Percentiles rank a stretch among this genome's conserved stretches.
phyloP scores from a whole-genome alignment of 2,888 invertebrate species.

The Zaprionus lineosus region DNA sequence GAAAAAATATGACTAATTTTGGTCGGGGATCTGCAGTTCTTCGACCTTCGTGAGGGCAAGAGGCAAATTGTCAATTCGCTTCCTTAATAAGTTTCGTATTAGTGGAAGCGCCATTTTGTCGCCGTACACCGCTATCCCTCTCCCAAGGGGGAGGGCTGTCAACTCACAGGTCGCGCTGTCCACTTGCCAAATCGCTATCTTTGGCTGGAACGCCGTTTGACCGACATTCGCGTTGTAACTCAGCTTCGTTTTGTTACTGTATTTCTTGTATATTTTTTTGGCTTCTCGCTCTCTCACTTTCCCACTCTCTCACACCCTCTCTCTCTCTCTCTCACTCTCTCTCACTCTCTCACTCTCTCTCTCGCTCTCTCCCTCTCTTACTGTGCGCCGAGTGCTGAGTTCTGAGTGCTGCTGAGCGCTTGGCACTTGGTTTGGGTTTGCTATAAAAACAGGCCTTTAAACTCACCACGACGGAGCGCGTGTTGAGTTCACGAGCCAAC shows the following conservation, averaged over 20 bases:
- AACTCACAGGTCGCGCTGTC: slow-evolving; percentile 17
- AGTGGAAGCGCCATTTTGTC: slow-evolving; percentile 45
- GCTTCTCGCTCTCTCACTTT: neutral
- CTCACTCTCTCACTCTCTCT: neutral
- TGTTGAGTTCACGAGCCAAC: slow-evolving; percentile 40
- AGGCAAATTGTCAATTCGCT: too few relatives aligned
- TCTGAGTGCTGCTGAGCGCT: neutral
- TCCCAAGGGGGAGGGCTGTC: slow-evolving; percentile 1
- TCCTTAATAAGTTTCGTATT: too few relatives aligned
- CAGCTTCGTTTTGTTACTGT: neutral
- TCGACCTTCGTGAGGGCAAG: too few relatives aligned
- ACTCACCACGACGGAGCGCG: slow-evolving; percentile 51
- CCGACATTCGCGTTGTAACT: slow-evolving; percentile 2
- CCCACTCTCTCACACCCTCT: too few relatives aligned
- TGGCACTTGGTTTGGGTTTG: slow-evolving; percentile 21
- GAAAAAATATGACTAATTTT: too few relatives aligned
- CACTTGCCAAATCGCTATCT: slow-evolving; percentile 13
- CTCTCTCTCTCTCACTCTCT: too few relatives aligned
- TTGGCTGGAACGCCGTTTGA: slow-evolving; percentile 5
- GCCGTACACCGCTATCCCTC: slow-evolving; percentile 2
- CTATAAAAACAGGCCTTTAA: slow-evolving; percentile 48
- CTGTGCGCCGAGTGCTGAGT: too few relatives aligned
- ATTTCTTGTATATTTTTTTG: neutral
- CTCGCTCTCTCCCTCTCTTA: neutral
- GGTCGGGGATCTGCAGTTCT: too few relatives aligned